Conservation (phyloP, 2,888 invertebrate species). For the Lasius platythorax region DNA sequence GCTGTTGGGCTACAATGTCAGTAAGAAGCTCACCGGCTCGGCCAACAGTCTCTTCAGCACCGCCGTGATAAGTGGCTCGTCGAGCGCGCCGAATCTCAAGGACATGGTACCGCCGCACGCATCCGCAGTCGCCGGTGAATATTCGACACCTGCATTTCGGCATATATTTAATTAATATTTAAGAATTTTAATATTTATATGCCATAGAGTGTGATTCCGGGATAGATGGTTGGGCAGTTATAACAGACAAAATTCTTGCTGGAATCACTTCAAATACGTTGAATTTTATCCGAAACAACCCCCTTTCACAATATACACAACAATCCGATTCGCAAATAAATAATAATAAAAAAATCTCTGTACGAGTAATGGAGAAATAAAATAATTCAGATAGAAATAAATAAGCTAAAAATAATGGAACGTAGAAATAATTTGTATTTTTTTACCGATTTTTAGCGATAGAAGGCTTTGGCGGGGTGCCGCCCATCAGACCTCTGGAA, state of each 20-base stretch:
- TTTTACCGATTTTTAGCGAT: conserved; percentile 86
- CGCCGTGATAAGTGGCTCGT: conserved; percentile 97
- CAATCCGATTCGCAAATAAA: neutral
- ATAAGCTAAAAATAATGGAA: neutral
- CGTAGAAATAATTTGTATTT: conserved; percentile 46
- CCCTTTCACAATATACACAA: neutral
- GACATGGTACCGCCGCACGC: conserved; percentile 94
- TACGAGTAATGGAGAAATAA: neutral
- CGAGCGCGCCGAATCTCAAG: conserved; percentile 95
- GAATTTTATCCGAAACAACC: neutral
- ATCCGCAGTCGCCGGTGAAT: conserved; percentile 91
- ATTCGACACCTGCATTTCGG: neutral
- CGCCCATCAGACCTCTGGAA: conserved; percentile 98
- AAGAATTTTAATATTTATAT: neutral
- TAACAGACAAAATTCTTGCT: neutral
- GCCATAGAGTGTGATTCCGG: neutral
- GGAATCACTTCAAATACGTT: neutral
- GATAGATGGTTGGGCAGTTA: neutral
- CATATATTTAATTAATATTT: neutral
- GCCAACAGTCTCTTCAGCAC: conserved; percentile 97
- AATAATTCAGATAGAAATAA: neutral
- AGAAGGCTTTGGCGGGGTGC: conserved; percentile 96
- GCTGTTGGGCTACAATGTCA: conserved; percentile 93
- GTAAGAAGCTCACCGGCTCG: conserved; percentile 90
- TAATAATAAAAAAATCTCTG: neutral